These are phyloP conservation scores for Sardinella longiceps DNA, from an alignment of 2,797 vertebrate species.

Conservation along the genomic window DNA sequence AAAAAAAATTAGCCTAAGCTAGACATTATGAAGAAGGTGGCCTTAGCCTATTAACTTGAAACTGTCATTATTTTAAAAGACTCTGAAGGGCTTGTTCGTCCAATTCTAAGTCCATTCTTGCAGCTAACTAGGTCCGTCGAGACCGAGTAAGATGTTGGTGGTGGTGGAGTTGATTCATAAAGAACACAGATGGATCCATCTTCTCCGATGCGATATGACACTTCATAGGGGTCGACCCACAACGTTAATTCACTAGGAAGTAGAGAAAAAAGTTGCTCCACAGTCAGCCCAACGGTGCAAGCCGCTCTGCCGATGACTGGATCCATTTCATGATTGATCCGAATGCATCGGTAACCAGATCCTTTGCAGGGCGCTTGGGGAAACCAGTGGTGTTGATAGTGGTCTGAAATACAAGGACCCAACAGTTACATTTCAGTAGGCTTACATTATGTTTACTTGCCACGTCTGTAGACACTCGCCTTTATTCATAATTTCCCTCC, in stretches of 20 bases:
- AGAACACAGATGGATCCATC: conserved; percentile 76
- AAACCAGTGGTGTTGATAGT: conserved; percentile 77
- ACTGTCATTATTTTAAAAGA: conserved; percentile 67
- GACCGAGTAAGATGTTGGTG: not conserved
- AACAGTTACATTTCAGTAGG: conserved; percentile 3
- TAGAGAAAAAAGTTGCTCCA: conserved; percentile 70
- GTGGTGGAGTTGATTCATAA: conserved; percentile 61
- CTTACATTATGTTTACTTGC: not conserved
- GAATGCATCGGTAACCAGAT: conserved; percentile 75
- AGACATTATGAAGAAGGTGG: not conserved
- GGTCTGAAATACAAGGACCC: conserved; percentile 55
- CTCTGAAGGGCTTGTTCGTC: conserved; percentile 66
- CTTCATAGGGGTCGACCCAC: conserved; percentile 77
- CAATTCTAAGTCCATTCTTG: conserved; percentile 65
- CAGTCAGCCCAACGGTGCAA: conserved; percentile 67
- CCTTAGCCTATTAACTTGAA: conserved; percentile 59
- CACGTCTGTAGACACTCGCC: not conserved
- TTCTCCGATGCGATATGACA: conserved; percentile 78
- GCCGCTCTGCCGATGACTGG: conserved; percentile 73
- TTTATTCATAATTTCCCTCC: not conserved
- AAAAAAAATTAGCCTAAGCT: not conserved
- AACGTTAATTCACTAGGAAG: conserved; percentile 76
- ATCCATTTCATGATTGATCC: conserved; percentile 79
- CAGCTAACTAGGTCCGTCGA: conserved; percentile 42
- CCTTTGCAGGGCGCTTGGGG: conserved; percentile 72